Base-by-base conservation (phyloP, 2,797 vertebrate species). In the Rhinophrynus dorsalis region DNA sequence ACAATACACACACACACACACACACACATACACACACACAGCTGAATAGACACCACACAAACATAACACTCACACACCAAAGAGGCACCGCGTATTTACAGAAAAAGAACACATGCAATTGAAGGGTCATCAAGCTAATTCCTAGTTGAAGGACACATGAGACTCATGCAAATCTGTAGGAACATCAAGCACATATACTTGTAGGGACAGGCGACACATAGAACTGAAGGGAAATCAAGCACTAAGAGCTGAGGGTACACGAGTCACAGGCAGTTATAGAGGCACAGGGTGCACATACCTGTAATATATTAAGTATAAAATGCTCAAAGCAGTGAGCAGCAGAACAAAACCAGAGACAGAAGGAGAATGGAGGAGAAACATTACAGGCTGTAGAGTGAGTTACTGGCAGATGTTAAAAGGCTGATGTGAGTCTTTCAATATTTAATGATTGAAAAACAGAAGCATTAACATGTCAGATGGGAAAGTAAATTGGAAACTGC, bases 371-470 rank as follows among this genome's bases (percentile, higher is more conserved):
- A 32, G n/a, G n/a, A 59, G 17, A 71, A 23, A 55, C 44, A 26
- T 27, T 51, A 44, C 17, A 44, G 60, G 32, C 52, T 29, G 8
- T 29, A 72, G 69, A 72, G 67, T 32, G 67, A 69, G 54, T 59
- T 72, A 61, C 77, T 78, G 78, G 79, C 80, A 81, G 81, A 78
- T 76, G 75, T 77, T 67, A 76, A 17, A 77, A 81, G 67, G 72
- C 77, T 68, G 77, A 63, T 45, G 13, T 78, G 47, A 65, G 69
- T 56, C 44, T 76, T 83, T 85, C 79, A 84, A 77, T 82, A 77
- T 83, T 84, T 85, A 84, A 84, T 83, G 81, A 80, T 66, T 80
- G 79, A 74, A 79, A 81, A 84, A 77, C 60, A 77, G 75, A 80
- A 54, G 76, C 81, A 84, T 84, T 83, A 84, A 73, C 62, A 21